Conservation (phyloP, 2,797 vertebrate genomes). For the Pelobates cultripes region DNA sequence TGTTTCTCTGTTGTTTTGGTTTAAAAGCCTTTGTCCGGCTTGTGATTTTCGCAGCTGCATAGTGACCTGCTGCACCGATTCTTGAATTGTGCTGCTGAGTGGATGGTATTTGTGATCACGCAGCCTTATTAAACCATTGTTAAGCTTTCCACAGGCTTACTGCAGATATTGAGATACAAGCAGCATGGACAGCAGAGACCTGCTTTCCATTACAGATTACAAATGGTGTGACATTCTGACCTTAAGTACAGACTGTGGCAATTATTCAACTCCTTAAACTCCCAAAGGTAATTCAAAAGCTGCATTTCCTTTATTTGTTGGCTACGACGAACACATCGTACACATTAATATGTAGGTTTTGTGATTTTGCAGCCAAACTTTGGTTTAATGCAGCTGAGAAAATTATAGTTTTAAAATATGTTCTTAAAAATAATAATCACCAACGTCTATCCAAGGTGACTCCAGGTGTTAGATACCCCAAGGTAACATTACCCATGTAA, state of each 20-base stretch:
- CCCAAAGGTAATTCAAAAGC: background rate
- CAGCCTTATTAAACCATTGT: constrained; percentile 29
- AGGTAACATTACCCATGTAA: too few relatives aligned
- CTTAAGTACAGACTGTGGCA: background rate
- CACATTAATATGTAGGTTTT: background rate
- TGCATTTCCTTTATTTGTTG: background rate
- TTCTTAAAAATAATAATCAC: too few relatives aligned
- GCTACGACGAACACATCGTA: background rate
- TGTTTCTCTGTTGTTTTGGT: background rate
- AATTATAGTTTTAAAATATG: too few relatives aligned
- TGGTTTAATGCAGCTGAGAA: too few relatives aligned
- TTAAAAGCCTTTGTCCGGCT: background rate
- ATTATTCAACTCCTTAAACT: constrained; percentile 21
- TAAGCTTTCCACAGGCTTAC: background rate
- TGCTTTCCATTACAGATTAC: constrained; percentile 42
- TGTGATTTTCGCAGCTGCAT: background rate
- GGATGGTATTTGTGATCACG: constrained; percentile 27
- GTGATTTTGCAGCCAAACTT: background rate
- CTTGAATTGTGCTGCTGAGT: constrained; percentile 12
- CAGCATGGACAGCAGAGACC: background rate
- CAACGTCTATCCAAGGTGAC: too few relatives aligned
- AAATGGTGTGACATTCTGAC: constrained; percentile 31
- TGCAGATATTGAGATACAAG: constrained; percentile 19
- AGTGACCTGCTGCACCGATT: constrained; percentile 23
- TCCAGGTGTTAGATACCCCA: too few relatives aligned